Conservation (phyloP, 2,113 vertebrate species). For the Chlorodrepanis virens region DNA sequence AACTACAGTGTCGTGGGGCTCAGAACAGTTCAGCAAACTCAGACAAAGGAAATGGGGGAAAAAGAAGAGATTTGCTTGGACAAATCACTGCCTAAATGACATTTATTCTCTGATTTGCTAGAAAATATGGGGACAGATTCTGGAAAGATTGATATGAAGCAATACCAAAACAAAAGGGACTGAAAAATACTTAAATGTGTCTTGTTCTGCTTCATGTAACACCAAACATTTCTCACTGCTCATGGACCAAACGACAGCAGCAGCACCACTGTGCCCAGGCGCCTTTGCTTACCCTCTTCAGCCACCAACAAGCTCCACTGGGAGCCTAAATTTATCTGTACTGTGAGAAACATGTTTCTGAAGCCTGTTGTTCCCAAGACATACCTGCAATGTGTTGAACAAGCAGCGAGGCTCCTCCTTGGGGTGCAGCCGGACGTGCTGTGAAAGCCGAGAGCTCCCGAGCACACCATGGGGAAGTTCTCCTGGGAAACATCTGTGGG, state of each 20-base stretch:
- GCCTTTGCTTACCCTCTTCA: background rate
- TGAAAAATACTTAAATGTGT: background rate
- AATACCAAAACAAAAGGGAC: background rate
- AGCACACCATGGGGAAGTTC: background rate
- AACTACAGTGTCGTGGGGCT: rapidly evolving
- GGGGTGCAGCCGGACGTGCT: rapidly evolving
- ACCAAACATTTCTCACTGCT: background rate
- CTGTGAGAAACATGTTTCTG: background rate
- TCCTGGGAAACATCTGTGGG: constrained; percentile 14
- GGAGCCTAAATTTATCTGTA: background rate
- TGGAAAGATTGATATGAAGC: background rate
- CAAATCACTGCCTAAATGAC: background rate
- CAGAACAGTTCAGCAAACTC: background rate
- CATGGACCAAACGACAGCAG: background rate
- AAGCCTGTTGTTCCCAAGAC: background rate
- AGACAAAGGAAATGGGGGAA: background rate
- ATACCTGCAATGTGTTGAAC: rapidly evolving
- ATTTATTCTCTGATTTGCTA: background rate
- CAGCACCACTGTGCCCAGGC: background rate
- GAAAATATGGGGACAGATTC: background rate
- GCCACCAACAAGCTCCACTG: background rate
- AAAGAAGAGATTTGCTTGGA: background rate
- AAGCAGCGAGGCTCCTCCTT: background rate
- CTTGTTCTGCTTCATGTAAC: background rate
- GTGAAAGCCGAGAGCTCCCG: background rate